Conservation (phyloP, 2,113 vertebrate genomes). For the Catharus minimus region DNA sequence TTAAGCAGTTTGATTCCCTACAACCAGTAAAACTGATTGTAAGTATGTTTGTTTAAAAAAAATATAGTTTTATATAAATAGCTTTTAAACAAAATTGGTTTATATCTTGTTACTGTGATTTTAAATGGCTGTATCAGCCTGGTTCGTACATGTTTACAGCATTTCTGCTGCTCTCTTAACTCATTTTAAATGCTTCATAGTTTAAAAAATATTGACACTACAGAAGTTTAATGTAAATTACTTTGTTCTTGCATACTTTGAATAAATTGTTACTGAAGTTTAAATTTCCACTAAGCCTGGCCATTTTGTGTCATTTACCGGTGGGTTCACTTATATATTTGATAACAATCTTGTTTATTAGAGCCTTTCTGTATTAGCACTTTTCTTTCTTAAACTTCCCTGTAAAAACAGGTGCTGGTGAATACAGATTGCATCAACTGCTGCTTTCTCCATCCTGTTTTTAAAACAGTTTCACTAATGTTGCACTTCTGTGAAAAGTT, state of each 20-base stretch:
- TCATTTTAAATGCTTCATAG: background rate
- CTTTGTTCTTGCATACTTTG: background rate
- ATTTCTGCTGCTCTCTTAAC: background rate
- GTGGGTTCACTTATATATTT: background rate
- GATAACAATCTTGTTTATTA: background rate
- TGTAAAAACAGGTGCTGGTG: background rate
- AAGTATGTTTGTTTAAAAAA: background rate
- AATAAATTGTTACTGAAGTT: constrained; percentile 13
- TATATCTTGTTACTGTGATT: background rate
- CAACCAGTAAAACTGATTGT: background rate
- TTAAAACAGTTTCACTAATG: background rate
- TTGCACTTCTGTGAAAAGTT: background rate
- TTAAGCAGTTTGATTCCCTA: background rate
- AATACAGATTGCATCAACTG: background rate
- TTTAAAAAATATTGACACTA: background rate
- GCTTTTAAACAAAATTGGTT: background rate
- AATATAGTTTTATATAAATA: background rate
- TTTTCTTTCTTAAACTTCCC: background rate
- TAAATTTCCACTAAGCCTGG: background rate
- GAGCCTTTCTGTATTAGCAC: background rate
- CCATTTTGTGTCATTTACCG: background rate
- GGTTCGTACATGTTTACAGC: background rate
- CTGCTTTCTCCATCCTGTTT: background rate
- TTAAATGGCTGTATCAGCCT: background rate
- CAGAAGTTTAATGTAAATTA: background rate